Base-by-base conservation (phyloP, 2,888 invertebrate genomes). In the Dysmachus trigonus region DNA sequence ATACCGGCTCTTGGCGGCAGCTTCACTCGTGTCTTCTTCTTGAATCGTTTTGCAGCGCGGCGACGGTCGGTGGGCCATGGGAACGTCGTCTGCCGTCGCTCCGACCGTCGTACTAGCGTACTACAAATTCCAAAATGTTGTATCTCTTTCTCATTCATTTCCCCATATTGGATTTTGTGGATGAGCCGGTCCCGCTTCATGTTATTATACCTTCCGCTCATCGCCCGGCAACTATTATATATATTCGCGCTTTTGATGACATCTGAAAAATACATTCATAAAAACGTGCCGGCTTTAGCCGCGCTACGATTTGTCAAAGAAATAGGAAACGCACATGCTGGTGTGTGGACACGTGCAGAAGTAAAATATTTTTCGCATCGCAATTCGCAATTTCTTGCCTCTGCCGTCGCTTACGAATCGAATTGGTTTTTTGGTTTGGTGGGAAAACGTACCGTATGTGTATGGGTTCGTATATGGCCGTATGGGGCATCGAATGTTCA, bases 211-310 rank as follows among this genome's bases (percentile, higher is more conserved):
- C 35, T 76, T 35, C 76, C 22, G 27, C 33, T 33, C 76, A 38
- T 35, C 41, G 22, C 76, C 76, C 76, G 31, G 73, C 73, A 73
- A 73, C 73, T 33, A 73, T n/a, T n/a, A n/a, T n/a, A n/a, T n/a
- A n/a, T n/a, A n/a, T 15, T 73, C 33, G 73, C 15, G 47, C 33
- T 72, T 72, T 31, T 73, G 73, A n/a, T 73, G 33, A 73, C 18
- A 73, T 27, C 73, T n/a, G n/a, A n/a, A 15, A 73, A 35, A 76
- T 76, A 81, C 81, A 81, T 81, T 53, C 81, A 31, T 31, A 62
- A 81, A 81, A 81, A 81, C 81, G 81, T 81, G 81, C 81, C 81
- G 81, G 81, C 62, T 62, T 27, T 79, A 3, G 79, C 18, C 30
- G 22, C n/a, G 30, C 35, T 33, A 31, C 33, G 13, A 73, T 73